Evolutionary conservation across 1,140 invertebrate species (phyloP).

Genomic region (Drosophila simulans): DNA sequence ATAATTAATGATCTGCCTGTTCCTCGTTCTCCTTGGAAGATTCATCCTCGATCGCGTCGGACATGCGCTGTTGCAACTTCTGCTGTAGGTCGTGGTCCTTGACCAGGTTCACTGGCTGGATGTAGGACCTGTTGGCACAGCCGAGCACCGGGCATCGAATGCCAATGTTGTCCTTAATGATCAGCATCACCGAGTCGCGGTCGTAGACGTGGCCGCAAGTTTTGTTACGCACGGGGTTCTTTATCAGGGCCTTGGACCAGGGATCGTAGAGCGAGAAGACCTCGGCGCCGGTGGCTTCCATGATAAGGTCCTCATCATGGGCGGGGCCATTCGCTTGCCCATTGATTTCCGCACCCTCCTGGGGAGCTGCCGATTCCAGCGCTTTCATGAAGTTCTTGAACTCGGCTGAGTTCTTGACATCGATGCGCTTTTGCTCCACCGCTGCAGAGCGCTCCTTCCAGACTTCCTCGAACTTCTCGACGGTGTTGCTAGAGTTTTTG

Average conservation of each 20-base stretch:
- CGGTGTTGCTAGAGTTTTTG: conserved; percentile 6
- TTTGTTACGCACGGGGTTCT: conserved; percentile 47
- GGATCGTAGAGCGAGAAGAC: conserved; percentile 50
- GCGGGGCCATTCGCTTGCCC: not conserved
- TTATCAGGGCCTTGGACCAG: conserved; percentile 53
- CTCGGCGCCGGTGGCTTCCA: conserved; percentile 15
- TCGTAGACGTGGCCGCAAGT: conserved; percentile 64
- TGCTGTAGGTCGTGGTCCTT: conserved; percentile 5
- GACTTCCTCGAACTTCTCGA: conserved; percentile 23
- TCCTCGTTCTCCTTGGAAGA: not conserved
- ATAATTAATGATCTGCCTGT: no score
- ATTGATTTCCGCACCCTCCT: not conserved
- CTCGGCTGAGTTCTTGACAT: conserved; percentile 25
- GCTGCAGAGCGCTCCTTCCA: not conserved
- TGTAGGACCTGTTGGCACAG: conserved; percentile 35
- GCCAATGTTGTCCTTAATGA: conserved; percentile 24
- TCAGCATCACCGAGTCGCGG: conserved; percentile 29
- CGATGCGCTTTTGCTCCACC: conserved; percentile 10
- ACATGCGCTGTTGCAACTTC: not conserved
- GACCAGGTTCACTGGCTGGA: conserved; percentile 32
- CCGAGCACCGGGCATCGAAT: conserved; percentile 50
- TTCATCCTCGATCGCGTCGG: not conserved
- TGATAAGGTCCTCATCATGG: conserved; percentile 12
- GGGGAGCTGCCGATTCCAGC: not conserved
- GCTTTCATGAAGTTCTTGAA: conserved; percentile 35